These are phyloP conservation scores for Cephalotes varians DNA, from an alignment of 2,888 invertebrate genomes.

Conservation along the genomic window DNA sequence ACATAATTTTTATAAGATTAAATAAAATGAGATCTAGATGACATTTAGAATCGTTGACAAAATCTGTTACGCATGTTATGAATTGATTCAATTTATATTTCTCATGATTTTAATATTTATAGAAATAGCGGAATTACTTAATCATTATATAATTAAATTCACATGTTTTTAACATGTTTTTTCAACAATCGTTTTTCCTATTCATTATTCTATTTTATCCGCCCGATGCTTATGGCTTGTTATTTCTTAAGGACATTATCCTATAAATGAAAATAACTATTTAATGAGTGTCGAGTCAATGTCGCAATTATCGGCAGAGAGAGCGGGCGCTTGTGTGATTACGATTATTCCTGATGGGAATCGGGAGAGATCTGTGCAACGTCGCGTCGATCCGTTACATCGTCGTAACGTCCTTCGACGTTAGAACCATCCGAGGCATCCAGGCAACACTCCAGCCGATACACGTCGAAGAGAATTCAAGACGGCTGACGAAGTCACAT, in stretches of 20 bases:
- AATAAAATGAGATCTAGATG: too few species aligned
- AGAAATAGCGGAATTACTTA: too few species aligned
- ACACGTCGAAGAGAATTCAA: conserved; percentile 50
- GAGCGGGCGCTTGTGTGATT: conserved; percentile 26
- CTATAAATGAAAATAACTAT: not conserved
- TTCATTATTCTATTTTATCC: not conserved
- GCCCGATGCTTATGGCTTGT: not conserved
- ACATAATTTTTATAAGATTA: too few species aligned
- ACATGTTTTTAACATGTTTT: too few species aligned
- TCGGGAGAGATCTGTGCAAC: conserved; percentile 4
- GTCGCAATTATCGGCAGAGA: not conserved
- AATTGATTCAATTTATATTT: too few species aligned
- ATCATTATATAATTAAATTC: too few species aligned
- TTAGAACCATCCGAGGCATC: conserved; percentile 30
- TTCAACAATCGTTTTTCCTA: not conserved
- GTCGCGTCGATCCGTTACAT: conserved; percentile 26
- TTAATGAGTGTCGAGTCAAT: conserved; percentile 4
- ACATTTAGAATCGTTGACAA: not conserved
- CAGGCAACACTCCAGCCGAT: conserved; percentile 33
- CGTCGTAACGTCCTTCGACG: conserved; percentile 35
- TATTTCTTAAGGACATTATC: not conserved
- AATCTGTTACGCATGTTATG: too few species aligned
- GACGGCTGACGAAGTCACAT: conserved; percentile 42
- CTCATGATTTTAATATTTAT: too few species aligned
- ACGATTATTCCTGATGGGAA: conserved; percentile 22